Evolutionary conservation across 2,888 invertebrate species (phyloP).

Genomic region (Spatulosminthurus flaviceps): DNA sequence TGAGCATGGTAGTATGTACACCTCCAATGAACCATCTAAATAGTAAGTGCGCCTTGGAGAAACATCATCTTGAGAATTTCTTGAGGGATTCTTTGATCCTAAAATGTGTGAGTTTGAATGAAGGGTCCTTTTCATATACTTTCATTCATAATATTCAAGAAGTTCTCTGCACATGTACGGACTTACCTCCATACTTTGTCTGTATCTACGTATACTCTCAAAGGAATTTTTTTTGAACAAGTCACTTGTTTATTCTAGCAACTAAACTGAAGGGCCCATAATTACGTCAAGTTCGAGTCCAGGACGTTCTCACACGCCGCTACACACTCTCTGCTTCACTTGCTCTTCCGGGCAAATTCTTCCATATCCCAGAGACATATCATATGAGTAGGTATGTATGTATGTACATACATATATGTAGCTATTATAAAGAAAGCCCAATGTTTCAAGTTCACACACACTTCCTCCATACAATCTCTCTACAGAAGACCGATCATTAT

Average conservation of each 20-base stretch:
- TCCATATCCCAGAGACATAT: not conserved
- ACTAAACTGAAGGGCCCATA: not conserved
- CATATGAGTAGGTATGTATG: no score
- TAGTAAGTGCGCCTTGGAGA: not conserved
- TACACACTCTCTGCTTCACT: not conserved
- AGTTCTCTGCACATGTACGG: no score
- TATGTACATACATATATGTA: not conserved
- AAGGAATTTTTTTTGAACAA: no score
- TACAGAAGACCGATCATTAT: no score
- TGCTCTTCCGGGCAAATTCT: not conserved
- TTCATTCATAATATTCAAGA: not conserved
- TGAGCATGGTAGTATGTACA: no score
- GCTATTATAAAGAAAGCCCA: not conserved
- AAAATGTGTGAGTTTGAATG: constrained; percentile 22
- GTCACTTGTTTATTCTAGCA: no score
- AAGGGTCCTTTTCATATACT: constrained; percentile 7
- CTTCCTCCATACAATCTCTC: no score
- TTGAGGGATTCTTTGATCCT: constrained; percentile 30
- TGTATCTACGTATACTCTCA: no score
- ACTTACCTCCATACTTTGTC: no score
- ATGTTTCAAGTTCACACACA: no score
- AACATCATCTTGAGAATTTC: not conserved
- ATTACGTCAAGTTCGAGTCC: constrained; percentile 13
- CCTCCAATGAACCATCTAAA: constrained; percentile 2
- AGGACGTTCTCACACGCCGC: not conserved